Conservation (phyloP, 1,140 invertebrate genomes). For the Papilio xuthus region DNA sequence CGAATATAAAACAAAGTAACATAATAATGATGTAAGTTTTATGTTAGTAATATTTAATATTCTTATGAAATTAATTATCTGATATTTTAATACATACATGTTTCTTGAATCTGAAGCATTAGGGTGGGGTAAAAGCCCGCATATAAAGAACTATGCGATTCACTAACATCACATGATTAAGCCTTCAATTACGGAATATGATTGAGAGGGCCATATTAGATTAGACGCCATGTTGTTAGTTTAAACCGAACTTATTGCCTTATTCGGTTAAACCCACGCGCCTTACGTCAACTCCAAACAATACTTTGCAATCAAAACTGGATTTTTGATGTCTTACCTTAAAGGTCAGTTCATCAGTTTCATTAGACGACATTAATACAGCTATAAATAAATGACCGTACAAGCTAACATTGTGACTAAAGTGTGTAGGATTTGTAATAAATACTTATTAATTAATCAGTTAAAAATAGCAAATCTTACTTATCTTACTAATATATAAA, state of each 20-base stretch:
- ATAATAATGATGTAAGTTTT: neutral
- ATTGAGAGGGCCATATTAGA: slow-evolving; percentile 79
- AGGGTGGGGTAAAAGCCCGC: slow-evolving; percentile 61
- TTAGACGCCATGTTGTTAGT: slow-evolving; percentile 78
- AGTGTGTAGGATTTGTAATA: slow-evolving; percentile 1
- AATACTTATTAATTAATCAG: neutral
- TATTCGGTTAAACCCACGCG: slow-evolving; percentile 68
- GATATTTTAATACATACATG: neutral
- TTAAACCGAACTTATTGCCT: slow-evolving; percentile 79
- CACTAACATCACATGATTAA: slow-evolving; percentile 74
- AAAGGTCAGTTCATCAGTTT: slow-evolving; percentile 54
- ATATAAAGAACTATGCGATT: slow-evolving; percentile 47
- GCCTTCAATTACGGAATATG: slow-evolving; percentile 79
- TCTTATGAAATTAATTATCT: slow-evolving; percentile 10
- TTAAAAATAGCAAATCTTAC: neutral
- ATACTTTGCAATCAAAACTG: slow-evolving; percentile 53
- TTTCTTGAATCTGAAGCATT: slow-evolving; percentile 52
- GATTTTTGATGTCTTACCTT: slow-evolving; percentile 53
- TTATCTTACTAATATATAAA: no score
- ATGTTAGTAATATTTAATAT: neutral
- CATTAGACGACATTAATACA: slow-evolving; percentile 65
- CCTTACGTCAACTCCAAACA: slow-evolving; percentile 46
- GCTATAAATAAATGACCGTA: slow-evolving; percentile 59
- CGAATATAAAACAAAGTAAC: slow-evolving; percentile 7
- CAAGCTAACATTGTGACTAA: slow-evolving; percentile 43